Percentiles rank a stretch among this genome's conserved stretches.
Evolutionary conservation across 2,113 vertebrate species (phyloP).

Genomic region (Falcunculus frontatus): DNA sequence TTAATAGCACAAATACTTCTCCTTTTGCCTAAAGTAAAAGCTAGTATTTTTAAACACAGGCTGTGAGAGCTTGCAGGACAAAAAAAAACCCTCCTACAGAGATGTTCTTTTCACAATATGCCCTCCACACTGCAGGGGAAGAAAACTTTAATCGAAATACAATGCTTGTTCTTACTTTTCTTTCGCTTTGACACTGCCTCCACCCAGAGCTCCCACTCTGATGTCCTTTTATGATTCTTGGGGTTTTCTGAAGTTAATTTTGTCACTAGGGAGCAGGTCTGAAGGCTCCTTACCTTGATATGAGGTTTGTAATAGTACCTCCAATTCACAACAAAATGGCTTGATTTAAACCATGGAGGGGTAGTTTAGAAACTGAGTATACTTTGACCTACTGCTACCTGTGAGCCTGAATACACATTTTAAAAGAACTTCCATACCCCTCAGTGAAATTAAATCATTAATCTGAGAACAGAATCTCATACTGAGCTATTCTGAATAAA

Average conservation of each 20-base stretch:
- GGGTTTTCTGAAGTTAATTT: slow-evolving; percentile 12
- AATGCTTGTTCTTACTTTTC: neutral
- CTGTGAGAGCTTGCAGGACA: neutral
- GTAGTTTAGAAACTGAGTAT: neutral
- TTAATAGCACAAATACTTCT: slow-evolving; percentile 26
- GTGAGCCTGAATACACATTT: neutral
- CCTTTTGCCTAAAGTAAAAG: slow-evolving; percentile 26
- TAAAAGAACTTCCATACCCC: neutral
- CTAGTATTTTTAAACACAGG: slow-evolving; percentile 41
- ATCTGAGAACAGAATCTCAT: neutral
- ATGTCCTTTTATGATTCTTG: neutral
- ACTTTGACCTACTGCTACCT: neutral
- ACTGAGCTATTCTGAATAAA: slow-evolving; percentile 9
- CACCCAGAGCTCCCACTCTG: neutral
- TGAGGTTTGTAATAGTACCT: neutral
- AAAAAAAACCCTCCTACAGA: slow-evolving; percentile 2
- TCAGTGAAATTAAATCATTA: slow-evolving; percentile 24
- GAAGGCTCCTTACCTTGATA: neutral
- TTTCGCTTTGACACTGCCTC: neutral
- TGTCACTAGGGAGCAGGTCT: neutral
- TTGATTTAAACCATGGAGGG: neutral
- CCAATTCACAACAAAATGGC: neutral
- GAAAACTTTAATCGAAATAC: slow-evolving; percentile 42
- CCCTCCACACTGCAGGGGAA: neutral
- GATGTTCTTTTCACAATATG: slow-evolving; percentile 33